Evolutionary conservation across 2,797 vertebrate species (phyloP).

Genomic region (Chaunax sp.): DNA sequence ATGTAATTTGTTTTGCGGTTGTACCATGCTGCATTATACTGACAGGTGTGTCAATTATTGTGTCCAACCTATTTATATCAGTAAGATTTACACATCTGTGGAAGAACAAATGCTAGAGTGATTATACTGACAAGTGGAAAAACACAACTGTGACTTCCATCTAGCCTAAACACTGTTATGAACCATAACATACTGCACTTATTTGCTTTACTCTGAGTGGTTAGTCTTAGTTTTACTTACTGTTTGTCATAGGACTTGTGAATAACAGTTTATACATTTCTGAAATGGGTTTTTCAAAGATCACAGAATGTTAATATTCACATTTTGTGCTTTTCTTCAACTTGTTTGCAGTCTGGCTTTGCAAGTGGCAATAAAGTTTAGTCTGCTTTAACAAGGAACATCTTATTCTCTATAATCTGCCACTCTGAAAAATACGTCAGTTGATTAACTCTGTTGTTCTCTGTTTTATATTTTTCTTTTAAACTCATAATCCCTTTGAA

Average conservation of each 20-base stretch:
- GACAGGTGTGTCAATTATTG: background rate
- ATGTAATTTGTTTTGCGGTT: too few species aligned
- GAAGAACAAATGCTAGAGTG: background rate
- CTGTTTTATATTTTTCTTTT: conserved; percentile 18
- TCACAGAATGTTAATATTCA: background rate
- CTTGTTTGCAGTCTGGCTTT: conserved; percentile 17
- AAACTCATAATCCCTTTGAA: conserved; percentile 36
- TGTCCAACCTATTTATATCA: background rate
- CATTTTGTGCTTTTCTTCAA: conserved; percentile 17
- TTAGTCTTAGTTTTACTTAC: background rate
- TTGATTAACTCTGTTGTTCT: conserved; percentile 26
- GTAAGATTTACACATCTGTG: too few species aligned
- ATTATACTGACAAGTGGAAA: background rate
- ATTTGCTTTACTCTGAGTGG: background rate
- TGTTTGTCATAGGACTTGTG: background rate
- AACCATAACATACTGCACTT: background rate
- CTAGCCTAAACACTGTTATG: background rate
- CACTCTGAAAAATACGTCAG: conserved; percentile 29
- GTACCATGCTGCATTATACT: background rate
- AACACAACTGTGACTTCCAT: background rate
- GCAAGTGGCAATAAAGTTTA: background rate
- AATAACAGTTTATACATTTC: background rate
- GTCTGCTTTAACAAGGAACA: conserved; percentile 34
- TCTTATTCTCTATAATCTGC: conserved; percentile 39
- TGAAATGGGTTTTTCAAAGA: background rate